These are phyloP conservation scores for Ophion slaviceki DNA, from an alignment of 2,888 invertebrate species.

Conservation along the genomic window DNA sequence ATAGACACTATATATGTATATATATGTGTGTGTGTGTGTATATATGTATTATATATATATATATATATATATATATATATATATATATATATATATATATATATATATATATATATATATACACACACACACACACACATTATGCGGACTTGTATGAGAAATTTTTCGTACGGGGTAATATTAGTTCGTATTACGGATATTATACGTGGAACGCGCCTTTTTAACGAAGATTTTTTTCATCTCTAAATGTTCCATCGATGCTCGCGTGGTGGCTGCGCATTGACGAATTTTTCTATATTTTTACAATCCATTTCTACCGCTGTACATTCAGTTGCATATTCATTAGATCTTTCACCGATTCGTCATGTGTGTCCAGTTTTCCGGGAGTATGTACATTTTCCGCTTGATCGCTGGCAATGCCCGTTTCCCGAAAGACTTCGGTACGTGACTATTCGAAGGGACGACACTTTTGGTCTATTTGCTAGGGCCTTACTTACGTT, in stretches of 20 bases:
- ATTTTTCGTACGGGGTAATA: conserved; percentile 48
- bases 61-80: no score
- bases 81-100: no score
- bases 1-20: conserved; percentile 46
- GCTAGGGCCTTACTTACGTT: neutral
- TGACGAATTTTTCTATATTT: neutral
- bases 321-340: neutral
- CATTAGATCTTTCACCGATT: neutral
- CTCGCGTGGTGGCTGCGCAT: no score
- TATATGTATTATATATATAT: no score
- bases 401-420: neutral
- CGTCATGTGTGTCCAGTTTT: neutral
- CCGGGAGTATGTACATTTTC: neutral
- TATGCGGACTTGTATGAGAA: conserved; percentile 22
- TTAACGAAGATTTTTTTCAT: neutral
- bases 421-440: neutral
- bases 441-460: neutral
- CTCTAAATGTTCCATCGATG: no score
- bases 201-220: conserved; percentile 4
- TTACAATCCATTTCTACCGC: neutral
- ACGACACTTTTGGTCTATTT: conserved; percentile 14
- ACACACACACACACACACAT: neutral
- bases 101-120: no score
- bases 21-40: no score
- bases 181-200: conserved; percentile 38